These are phyloP conservation scores for Diachasma alloeum DNA, from an alignment of 1,140 invertebrate species.

Conservation along the genomic window DNA sequence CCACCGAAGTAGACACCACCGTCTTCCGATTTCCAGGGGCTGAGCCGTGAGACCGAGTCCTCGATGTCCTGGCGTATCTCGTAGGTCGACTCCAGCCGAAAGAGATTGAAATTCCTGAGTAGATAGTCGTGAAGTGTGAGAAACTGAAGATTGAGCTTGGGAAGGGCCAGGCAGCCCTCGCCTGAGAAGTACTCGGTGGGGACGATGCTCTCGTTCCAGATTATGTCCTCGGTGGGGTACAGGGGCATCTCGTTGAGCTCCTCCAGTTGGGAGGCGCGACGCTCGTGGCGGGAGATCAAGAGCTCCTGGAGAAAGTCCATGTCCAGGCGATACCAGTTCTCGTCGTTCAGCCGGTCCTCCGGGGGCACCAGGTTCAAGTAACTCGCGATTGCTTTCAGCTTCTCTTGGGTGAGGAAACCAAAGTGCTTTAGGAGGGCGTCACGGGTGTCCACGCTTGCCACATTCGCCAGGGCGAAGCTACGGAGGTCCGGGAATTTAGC, in stretches of 20 bases:
- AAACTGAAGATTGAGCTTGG: constrained; percentile 98
- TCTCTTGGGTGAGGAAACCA: constrained; percentile 76
- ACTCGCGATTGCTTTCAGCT: constrained; percentile 84
- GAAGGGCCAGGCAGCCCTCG: constrained; percentile 93
- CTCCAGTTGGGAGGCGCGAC: constrained; percentile 90
- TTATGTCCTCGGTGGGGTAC: constrained; percentile 97
- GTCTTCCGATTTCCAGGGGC: constrained; percentile 94
- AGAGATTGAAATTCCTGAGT: constrained; percentile 96
- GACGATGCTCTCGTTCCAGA: constrained; percentile 99
- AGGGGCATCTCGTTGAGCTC: constrained; percentile 97
- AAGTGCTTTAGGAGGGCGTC: constrained; percentile 89
- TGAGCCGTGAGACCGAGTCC: constrained; percentile 91
- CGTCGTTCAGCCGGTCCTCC: constrained; percentile 72
- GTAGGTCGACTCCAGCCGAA: constrained; percentile 97
- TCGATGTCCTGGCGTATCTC: constrained; percentile 99
- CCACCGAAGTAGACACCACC: constrained; percentile 90
- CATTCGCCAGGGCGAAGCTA: constrained; percentile 91
- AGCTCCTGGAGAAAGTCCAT: constrained; percentile 86
- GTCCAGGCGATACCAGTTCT: constrained; percentile 80
- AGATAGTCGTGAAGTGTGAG: constrained; percentile 98
- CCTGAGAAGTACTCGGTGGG: constrained; percentile 97
- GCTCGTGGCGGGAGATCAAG: constrained; percentile 87
- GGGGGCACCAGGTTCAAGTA: constrained; percentile 87
- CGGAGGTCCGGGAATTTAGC: constrained; percentile 88
- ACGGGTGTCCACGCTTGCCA: constrained; percentile 91